phyloP scores from a whole-genome alignment of 2,888 invertebrate species.

The Aleiodes alternator region DNA sequence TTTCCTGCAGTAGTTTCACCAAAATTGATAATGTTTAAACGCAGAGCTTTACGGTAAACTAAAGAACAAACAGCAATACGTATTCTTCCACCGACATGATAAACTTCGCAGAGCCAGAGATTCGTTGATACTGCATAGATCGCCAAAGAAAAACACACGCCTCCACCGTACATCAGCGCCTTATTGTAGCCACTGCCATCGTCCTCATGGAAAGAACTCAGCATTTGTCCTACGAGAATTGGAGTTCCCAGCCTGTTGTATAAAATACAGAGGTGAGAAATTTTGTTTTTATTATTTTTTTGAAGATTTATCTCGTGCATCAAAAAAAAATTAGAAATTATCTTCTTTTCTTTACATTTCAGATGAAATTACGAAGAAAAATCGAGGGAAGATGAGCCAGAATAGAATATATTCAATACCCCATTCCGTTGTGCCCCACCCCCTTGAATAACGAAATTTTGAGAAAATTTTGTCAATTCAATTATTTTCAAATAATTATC shows the following conservation, averaged over 20 bases:
- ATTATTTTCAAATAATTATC: too few species aligned
- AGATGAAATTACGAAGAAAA: too few species aligned
- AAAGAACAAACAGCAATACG: slow-evolving; percentile 89
- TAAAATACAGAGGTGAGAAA: neutral
- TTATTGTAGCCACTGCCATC: slow-evolving; percentile 59
- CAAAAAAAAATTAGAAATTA: too few species aligned
- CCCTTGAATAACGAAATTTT: too few species aligned
- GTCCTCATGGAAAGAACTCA: slow-evolving; percentile 79
- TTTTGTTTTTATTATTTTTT: too few species aligned
- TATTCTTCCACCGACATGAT: slow-evolving; percentile 88
- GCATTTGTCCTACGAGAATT: slow-evolving; percentile 80
- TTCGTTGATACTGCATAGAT: slow-evolving; percentile 80
- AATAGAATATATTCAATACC: too few species aligned
- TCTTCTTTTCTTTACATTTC: too few species aligned
- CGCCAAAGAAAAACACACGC: slow-evolving; percentile 68
- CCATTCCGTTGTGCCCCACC: too few species aligned
- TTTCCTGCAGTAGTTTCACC: slow-evolving; percentile 84
- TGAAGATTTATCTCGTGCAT: neutral
- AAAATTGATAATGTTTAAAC: slow-evolving; percentile 82
- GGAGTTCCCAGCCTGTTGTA: slow-evolving; percentile 80
- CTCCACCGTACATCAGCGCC: slow-evolving; percentile 69
- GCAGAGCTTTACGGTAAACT: slow-evolving; percentile 88
- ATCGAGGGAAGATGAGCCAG: too few species aligned
- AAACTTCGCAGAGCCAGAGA: slow-evolving; percentile 82
- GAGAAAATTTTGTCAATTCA: too few species aligned